Conservation (phyloP, 2,797 vertebrate genomes). For the Anguilla obscura region DNA sequence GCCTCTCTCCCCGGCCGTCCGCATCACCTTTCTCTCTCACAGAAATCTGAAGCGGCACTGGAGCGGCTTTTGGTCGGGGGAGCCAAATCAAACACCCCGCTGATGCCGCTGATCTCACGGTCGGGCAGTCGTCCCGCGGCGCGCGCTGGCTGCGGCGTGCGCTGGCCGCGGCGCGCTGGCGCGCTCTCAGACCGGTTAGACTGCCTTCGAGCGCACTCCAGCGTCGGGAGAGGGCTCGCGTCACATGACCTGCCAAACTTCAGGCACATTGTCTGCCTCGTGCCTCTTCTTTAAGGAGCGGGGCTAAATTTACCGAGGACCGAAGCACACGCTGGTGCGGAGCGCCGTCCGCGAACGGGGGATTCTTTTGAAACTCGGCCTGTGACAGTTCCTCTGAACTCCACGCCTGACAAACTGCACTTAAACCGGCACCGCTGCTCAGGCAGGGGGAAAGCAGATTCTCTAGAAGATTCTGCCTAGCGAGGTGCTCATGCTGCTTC, state of each 20-base stretch:
- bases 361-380: neutral
- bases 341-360: neutral
- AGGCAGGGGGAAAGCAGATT: neutral
- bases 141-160: neutral
- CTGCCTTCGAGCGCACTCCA: slow-evolving; percentile 8
- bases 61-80: neutral
- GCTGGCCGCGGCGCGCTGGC: neutral
- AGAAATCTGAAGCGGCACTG: neutral
- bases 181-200: neutral
- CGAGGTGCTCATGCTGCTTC: neutral
- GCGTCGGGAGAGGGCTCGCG: neutral
- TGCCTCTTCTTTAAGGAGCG: neutral
- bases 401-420: neutral
- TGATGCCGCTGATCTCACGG: neutral
- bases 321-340: neutral
- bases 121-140: neutral
- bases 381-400: neutral
- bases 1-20: slow-evolving; percentile 27
- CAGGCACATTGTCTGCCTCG: neutral
- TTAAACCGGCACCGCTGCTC: neutral
- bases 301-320: slow-evolving; percentile 30
- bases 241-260: neutral
- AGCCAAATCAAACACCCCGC: neutral
- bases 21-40: neutral
- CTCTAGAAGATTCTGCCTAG: neutral